Evolutionary conservation across 2,113 vertebrate species (phyloP).

Genomic region (Zosterops lateralis): DNA sequence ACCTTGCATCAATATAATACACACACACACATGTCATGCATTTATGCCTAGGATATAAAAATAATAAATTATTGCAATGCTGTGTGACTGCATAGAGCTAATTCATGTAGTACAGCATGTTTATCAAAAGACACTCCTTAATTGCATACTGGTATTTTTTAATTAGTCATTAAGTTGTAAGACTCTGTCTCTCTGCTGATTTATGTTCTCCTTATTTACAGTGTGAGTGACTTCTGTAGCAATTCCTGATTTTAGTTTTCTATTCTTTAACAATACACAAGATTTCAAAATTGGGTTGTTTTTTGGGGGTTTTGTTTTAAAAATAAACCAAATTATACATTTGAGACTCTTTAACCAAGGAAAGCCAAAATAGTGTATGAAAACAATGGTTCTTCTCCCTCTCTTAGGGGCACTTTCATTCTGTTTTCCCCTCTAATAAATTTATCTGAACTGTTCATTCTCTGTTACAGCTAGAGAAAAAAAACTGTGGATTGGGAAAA

Average conservation of each 20-base stretch:
- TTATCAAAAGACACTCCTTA: neutral
- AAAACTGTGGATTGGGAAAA: neutral
- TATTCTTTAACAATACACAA: neutral
- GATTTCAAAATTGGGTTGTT: neutral
- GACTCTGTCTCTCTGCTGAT: neutral
- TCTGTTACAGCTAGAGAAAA: neutral
- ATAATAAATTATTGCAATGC: neutral
- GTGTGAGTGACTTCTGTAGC: neutral
- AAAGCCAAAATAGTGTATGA: neutral
- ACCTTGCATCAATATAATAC: neutral
- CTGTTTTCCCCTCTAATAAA: neutral
- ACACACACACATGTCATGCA: neutral
- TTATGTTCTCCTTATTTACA: neutral
- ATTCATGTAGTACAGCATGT: neutral
- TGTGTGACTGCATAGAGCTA: neutral
- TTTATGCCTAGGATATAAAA: neutral
- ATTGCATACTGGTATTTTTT: neutral
- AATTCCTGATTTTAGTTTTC: neutral
- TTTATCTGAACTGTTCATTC: neutral
- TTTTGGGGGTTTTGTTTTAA: neutral
- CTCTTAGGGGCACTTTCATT: neutral
- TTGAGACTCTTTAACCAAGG: neutral
- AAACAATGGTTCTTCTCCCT: neutral
- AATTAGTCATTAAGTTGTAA: slow-evolving; percentile 2
- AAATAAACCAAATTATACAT: neutral